A percentile compares a stretch with the other conserved stretches of the same genome.
phyloP scores from a whole-genome alignment of 2,797 vertebrate species.

The Ambastaia sidthimunki region DNA sequence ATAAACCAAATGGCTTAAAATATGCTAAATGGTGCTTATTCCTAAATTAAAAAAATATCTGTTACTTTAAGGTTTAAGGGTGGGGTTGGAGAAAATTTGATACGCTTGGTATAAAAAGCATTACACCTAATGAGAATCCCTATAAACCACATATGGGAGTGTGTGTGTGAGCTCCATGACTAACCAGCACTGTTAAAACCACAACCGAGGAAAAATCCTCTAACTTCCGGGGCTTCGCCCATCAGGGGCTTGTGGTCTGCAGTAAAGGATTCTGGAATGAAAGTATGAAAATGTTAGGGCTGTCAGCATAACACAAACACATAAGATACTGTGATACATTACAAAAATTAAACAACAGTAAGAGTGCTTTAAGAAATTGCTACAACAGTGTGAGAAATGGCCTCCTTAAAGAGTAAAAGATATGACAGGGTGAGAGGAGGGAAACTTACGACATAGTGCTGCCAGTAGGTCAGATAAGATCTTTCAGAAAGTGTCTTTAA shows the following conservation, averaged over 20 bases:
- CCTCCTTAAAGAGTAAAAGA: constrained; percentile 9
- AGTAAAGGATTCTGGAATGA: constrained; percentile 90
- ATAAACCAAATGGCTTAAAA: too few species aligned
- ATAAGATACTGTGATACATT: too few species aligned
- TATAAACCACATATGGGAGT: too few species aligned
- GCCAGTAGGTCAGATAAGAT: constrained; percentile 14
- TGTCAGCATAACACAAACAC: neutral
- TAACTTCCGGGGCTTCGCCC: constrained; percentile 92
- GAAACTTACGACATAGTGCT: neutral
- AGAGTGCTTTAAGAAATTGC: neutral
- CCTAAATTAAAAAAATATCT: too few species aligned
- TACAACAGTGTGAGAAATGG: neutral
- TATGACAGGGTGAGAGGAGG: neutral
- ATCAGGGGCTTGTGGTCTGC: constrained; percentile 96
- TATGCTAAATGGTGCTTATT: too few species aligned
- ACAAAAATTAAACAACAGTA: neutral
- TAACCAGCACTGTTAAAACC: constrained; percentile 98
- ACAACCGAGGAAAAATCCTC: constrained; percentile 95
- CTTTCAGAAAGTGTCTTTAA: constrained; percentile 39
- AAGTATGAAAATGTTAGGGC: neutral
- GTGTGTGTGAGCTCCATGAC: constrained; percentile 28
- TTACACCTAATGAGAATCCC: too few species aligned
- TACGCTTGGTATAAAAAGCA: too few species aligned
- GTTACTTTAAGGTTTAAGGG: too few species aligned
- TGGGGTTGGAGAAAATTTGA: too few species aligned